Evolutionary conservation across 2,113 vertebrate species (phyloP).

Genomic region (Bucco capensis): DNA sequence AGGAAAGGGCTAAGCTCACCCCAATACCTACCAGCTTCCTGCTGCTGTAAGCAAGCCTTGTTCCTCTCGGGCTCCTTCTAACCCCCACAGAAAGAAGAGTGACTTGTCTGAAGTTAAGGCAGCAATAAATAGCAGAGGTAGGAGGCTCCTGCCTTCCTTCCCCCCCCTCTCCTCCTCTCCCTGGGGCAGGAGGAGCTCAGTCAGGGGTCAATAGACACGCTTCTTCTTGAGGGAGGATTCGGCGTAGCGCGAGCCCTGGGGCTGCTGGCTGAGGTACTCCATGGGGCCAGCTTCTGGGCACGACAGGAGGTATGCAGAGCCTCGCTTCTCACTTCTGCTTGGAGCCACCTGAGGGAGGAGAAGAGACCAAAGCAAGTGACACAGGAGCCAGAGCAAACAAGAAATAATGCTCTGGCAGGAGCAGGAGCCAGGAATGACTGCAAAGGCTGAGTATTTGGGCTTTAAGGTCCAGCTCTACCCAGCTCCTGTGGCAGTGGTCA

Average conservation of each 20-base stretch:
- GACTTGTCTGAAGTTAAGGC: slow-evolving; percentile 60
- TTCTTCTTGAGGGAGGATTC: slow-evolving; percentile 95
- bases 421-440: neutral
- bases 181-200: neutral
- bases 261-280: slow-evolving; percentile 79
- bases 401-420: no score
- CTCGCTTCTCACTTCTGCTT: slow-evolving; percentile 84
- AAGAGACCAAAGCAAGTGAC: neutral
- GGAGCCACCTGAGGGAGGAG: slow-evolving; percentile 70
- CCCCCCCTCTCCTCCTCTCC: neutral
- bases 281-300: slow-evolving; percentile 78
- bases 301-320: slow-evolving; percentile 81
- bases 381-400: accelerated
- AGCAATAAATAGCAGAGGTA: slow-evolving; percentile 60
- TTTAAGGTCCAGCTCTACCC: neutral
- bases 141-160: neutral
- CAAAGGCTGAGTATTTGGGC: accelerated
- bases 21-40: neutral
- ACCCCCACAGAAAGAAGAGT: slow-evolving; percentile 40
- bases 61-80: neutral
- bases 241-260: slow-evolving; percentile 81
- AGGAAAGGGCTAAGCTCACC: neutral
- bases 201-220: slow-evolving; percentile 77
- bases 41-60: no score
- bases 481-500: neutral